Percentiles rank a stretch among this genome's conserved stretches.
These are phyloP conservation scores for Takifugu flavidus DNA, from an alignment of 2,113 vertebrate genomes.

Conservation along the genomic window DNA sequence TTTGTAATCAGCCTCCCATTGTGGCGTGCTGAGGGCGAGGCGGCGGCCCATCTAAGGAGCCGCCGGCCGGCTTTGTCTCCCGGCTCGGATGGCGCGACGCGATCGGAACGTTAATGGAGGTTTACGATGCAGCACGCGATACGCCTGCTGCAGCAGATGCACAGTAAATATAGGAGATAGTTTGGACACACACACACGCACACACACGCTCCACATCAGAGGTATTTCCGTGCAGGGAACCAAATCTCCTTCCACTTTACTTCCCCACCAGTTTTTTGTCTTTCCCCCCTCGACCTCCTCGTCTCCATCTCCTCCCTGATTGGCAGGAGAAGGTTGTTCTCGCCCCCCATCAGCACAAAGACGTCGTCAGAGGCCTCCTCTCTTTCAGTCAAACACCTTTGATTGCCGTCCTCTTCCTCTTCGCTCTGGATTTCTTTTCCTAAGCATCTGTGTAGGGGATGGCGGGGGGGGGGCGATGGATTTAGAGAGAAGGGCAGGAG, in stretches of 20 bases:
- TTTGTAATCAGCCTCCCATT: slow-evolving; percentile 67
- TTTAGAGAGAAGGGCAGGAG: slow-evolving; percentile 39
- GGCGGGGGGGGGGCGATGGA: slow-evolving; percentile 8
- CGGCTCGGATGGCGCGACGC: slow-evolving; percentile 24
- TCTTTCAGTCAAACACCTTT: slow-evolving; percentile 59
- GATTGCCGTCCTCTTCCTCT: slow-evolving; percentile 59
- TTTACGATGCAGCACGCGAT: slow-evolving; percentile 49
- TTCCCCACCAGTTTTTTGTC: slow-evolving; percentile 42
- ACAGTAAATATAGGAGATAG: slow-evolving; percentile 35
- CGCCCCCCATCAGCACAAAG: slow-evolving; percentile 70
- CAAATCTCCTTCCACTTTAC: slow-evolving; percentile 62
- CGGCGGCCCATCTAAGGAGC: slow-evolving; percentile 33
- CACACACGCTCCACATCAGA: slow-evolving; percentile 40
- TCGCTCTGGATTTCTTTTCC: slow-evolving; percentile 39
- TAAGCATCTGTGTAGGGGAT: slow-evolving; percentile 32
- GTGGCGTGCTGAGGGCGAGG: slow-evolving; percentile 34
- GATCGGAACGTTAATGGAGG: slow-evolving; percentile 46
- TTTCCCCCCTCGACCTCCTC: slow-evolving; percentile 2
- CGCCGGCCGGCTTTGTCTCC: slow-evolving; percentile 39
- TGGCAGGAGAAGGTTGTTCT: slow-evolving; percentile 36
- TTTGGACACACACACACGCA: slow-evolving; percentile 16
- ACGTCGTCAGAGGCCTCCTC: slow-evolving; percentile 70
- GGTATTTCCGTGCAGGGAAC: slow-evolving; percentile 48
- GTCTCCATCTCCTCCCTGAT: slow-evolving; percentile 21
- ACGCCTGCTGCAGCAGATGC: slow-evolving; percentile 35